Base-by-base conservation (phyloP, 2,888 invertebrate species). In the Eupelmus urozonus region DNA sequence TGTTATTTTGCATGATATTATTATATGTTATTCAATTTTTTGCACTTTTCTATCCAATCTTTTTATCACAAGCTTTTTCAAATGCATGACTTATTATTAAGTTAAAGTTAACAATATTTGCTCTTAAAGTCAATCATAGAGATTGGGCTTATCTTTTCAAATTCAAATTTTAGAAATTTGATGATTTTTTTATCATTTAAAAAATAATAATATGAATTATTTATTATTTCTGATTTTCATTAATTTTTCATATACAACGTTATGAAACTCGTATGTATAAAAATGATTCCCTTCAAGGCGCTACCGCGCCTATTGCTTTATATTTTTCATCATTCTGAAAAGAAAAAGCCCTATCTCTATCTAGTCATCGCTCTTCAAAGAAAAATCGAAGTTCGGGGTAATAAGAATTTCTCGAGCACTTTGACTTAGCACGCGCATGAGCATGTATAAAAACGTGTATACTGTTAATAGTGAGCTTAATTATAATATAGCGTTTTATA, bases 381-480 rank as follows among this genome's bases (percentile, higher is more conserved):
- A 49, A 16, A 42, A 4, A 25, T 40, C 2, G 2, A 42, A 51
- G 18, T 45, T 69, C 45, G 57, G 40, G 34, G 18, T 60, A 75
- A 75, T 83, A 83, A 82, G 81, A 83, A 85, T 85, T 83, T 86
- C 83, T 85, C 81, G 67, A 82, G 82, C 83, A 84, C 83, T 82
- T 81, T 84, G 80, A 82, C 45, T 73, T 80, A 80, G 86, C 86
- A 88, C 84, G 85, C 77, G 85, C 85, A 85, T 86, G 87, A 82
- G 84, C 84, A 86, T 84, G 84, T 63, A 81, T 82, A 79, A 78
- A 83, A 85, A 85, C 83, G 85, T 87, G 85, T 88, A 88, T 86
- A 89, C 87, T 88, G 89, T 89, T 89, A 89, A 89, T 89, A 89
- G 89, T 89, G 89, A 89, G 89, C 89, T 89, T 89, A 88, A 88